Evolutionary conservation across 2,888 invertebrate genomes (phyloP), one percentile per base, ranked within the genome.

Genomic region (Acronicta leporina): DNA sequence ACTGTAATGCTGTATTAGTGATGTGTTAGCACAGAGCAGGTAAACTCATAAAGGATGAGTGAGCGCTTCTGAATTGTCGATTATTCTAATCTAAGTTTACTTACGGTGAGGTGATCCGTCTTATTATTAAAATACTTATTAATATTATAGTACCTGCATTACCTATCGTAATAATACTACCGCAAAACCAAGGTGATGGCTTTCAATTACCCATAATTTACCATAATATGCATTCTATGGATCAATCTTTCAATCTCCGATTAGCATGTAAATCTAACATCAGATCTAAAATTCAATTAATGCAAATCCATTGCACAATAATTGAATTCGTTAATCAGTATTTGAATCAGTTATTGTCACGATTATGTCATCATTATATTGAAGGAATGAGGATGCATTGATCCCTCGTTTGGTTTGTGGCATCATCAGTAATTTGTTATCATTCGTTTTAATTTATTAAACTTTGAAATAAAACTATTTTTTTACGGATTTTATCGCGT

Each of bases 281-380:
- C 20, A 33, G 11, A 63, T 60, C 54, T 52, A 61, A 68, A 68
- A 68, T 74, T 47, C 40, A 56, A 71, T 71, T 44, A 71, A 51
- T 58, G 45, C 27, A 42, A 63, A 61, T 61, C 47, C 38, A 52
- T 64, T 25, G 48, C 56, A 68, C 65, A 71, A 49, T 71, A 64
- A 69, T 64, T 50, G 41, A 59, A 56, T 50, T 41, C 30, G 47
- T 68, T 47, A 30, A 68, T 54, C 43, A 54, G 40, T 38, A 40
- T 46, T 43, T 16, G 30, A 50, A 69, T 69, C 55, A 59, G 56
- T 69, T 53, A 64, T 25, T 15, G 44, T 58, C 58, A 8, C 33
- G 51, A 63, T 59, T 64, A 59, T 52, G 52, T 64, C 45, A 69
- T 47, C 46, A 53, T 38, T 59, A 54, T 55, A 65, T 65, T 27